Evolutionary conservation across 2,888 invertebrate genomes (phyloP).

Genomic region (Acleris laterana): DNA sequence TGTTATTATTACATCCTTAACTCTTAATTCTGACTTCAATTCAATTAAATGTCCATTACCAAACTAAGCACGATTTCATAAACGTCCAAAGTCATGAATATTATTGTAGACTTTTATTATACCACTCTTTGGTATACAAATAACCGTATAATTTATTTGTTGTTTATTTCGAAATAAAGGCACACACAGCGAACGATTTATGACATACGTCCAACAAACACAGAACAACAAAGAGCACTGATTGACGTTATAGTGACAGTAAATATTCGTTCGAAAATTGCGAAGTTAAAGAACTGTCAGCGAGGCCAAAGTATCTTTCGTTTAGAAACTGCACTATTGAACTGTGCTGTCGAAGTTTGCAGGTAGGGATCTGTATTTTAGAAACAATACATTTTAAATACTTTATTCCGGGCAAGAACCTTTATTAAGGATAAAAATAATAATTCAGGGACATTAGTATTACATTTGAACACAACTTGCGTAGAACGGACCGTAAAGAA

Average conservation of each 20-base stretch:
- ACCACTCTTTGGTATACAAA: conserved; percentile 8
- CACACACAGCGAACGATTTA: conserved; percentile 14
- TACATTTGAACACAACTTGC: not conserved
- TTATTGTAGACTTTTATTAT: not conserved
- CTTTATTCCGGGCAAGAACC: too few species aligned
- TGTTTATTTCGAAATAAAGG: conserved; percentile 34
- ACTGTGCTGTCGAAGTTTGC: too few species aligned
- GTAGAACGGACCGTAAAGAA: conserved; percentile 15
- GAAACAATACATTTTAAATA: too few species aligned
- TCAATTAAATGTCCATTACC: conserved; percentile 1
- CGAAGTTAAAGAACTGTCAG: not conserved
- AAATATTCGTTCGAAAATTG: conserved; percentile 22
- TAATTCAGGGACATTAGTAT: not conserved
- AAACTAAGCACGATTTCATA: conserved; percentile 3
- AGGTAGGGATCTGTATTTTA: too few species aligned
- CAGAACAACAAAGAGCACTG: conserved; percentile 28
- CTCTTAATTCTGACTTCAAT: conserved; percentile 16
- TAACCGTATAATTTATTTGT: conserved; percentile 19
- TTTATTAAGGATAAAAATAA: not conserved
- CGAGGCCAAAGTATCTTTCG: not conserved
- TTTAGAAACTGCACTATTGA: too few species aligned
- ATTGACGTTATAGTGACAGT: conserved; percentile 24
- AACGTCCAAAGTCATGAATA: not conserved
- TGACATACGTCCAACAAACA: not conserved
- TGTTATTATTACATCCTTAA: conserved; percentile 23